Evolutionary conservation across 2,888 invertebrate species (phyloP), one percentile per base, ranked within the genome.

Genomic region (Amorpha juglandis): DNA sequence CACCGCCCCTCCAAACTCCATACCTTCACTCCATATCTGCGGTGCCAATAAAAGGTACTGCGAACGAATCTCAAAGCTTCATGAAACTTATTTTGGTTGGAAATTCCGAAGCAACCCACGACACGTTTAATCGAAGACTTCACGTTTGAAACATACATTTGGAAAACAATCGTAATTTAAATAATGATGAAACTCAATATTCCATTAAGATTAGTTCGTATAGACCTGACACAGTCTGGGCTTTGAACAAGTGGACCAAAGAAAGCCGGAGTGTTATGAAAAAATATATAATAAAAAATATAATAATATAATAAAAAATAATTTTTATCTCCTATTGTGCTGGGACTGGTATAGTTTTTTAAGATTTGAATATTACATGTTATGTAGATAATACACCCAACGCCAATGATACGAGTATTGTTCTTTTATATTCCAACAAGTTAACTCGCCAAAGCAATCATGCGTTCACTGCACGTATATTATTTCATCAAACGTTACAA

Each of bases 1-100:
- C 84, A 80, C 84, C 81, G 78, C 87, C 85, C 88, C 88, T 75
- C 87, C 83, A 77, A 70, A 35, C 62, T 67, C 63, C 70, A 74
- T 70, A 82, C 86, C 78, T 83, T 83, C 82, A 83, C 83, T 84
- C 76, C 74, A 69, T 67, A 63, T 52, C 63, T 63, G 62, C 71
- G 72, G 73, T 79, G 80, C 77, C 79, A 76, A 70, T 65, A 66
- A 73, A 78, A 78, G 77, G 72, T 71, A 73, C 70, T 75, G 72
- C 76, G 74, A 71, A 67, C 50, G 42, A 62, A 70, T 66, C 63
- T 70, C 74, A 73, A 73, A 52, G 52, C 65, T 33, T 58, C n/a
- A 38, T 14, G 19, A 51, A 51, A 51, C 19, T 38, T 50, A 51
- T 19, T 19, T 50, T 9, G 9, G 50, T 9, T 11, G 21, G 9